Evolutionary conservation across 1,140 invertebrate species (phyloP), one percentile per base, ranked within the genome.

Genomic region (Drosophila carrolli): DNA sequence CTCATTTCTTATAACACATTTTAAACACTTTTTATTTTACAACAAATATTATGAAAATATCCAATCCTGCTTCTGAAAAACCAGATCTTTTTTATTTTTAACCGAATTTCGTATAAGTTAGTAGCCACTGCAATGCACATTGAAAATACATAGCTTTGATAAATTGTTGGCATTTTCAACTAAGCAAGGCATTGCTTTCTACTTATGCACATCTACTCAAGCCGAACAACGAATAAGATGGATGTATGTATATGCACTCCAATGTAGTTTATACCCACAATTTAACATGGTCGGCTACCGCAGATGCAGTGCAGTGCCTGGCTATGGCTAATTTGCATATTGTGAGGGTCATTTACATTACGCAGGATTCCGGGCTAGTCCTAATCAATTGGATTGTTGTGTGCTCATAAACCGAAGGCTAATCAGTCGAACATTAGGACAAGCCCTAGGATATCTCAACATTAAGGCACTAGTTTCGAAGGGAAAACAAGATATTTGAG

Each of bases 221-320:
- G 66, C 74, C 60, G 74, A 48, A 38, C 32, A 56, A 23, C n/a
- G 48, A 27, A 11, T 23, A n/a, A 19, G 27, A 19, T 47, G 43
- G 29, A 56, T 32, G 50, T 6, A 16, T 46, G 61, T 29, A 27
- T 35, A 43, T 37, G 41, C 53, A 27, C 57, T 23, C 70, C 78
- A 78, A 86, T 86, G 82, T 60, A 78, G 82, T 86, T 85, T 81
- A 86, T 85, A 81, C 66, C 82, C 81, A 86, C 81, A 85, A 85
- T 85, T 86, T 79, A 82, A 72, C 83, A 82, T 72, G 48, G 66
- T 35, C 78, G 76, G 65, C 58, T 48, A 58, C 62, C 51, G 62
- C 70, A 79, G 81, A 62, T 65, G 75, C 75, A 76, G 67, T 66
- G 54, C 70, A 65, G 58, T 71, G 68, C 37, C 14, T 58, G 65